These are phyloP conservation scores for Drosophila sproati DNA, from an alignment of 1,140 invertebrate species.

Conservation along the genomic window DNA sequence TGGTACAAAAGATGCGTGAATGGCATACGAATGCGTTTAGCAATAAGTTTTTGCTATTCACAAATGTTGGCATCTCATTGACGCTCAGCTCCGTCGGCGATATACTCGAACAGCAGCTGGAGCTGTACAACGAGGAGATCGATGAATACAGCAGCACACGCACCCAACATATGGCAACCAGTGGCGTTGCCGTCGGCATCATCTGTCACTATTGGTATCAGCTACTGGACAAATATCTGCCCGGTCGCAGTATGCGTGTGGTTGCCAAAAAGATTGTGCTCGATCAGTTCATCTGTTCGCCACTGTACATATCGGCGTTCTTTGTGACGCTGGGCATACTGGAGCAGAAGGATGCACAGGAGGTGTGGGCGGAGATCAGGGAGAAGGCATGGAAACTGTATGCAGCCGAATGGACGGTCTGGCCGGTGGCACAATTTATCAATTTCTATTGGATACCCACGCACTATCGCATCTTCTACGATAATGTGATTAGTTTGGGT, in stretches of 20 bases:
- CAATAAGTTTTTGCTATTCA: constrained; percentile 91
- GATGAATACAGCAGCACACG: constrained; percentile 88
- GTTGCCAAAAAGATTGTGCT: constrained; percentile 94
- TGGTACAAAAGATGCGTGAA: constrained; percentile 56
- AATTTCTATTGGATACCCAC: constrained; percentile 96
- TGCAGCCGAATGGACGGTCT: constrained; percentile 91
- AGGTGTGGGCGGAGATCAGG: constrained; percentile 90
- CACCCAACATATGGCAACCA: constrained; percentile 91
- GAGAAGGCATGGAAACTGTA: constrained; percentile 93
- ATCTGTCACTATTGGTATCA: constrained; percentile 95
- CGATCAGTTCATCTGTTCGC: constrained; percentile 95
- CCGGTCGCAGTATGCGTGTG: constrained; percentile 88
- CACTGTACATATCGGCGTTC: constrained; percentile 92
- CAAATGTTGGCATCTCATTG: constrained; percentile 93
- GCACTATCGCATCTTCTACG: constrained; percentile 94
- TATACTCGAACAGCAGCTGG: constrained; percentile 93
- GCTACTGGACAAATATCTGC: constrained; percentile 88
- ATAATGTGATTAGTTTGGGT: constrained; percentile 94
- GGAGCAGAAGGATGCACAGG: constrained; percentile 87
- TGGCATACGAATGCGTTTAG: constrained; percentile 86
- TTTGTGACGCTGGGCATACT: constrained; percentile 91
- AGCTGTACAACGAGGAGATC: constrained; percentile 88
- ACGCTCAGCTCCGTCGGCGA: constrained; percentile 92
- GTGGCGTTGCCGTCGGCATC: constrained; percentile 91
- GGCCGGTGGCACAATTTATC: constrained; percentile 93